Base-by-base conservation (phyloP, 30 jellyfish, hydroid and myxozoan genomes). In the Aurelia coerulea region DNA sequence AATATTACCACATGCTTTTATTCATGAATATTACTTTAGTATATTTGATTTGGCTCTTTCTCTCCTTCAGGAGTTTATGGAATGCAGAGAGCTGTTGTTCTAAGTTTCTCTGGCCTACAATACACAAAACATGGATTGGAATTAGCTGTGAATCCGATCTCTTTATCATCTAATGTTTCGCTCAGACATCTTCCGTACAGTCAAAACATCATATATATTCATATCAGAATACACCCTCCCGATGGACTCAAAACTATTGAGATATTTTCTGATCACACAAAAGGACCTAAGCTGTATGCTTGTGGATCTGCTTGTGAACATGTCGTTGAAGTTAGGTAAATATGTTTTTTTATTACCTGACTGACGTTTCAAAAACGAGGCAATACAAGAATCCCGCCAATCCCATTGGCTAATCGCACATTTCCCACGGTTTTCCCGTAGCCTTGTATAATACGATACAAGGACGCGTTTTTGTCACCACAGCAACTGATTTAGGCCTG, bases 281-380 rank as follows among this genome's bases (percentile, higher is more conserved):
- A 74, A 58, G 85, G 86, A 12, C 92, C 97, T 42, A 52, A 62
- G 32, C 78, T 94, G n/a, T 94, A 51, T 59, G 97, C 95, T 39
- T 94, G 99, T 70, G 96, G 96, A 29, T 84, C 97, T 65, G 97
- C 95, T 3, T 94, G 99, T 74, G 94, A 90, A 62, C 85, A 88
- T 16, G 90, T 94, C 46, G 96, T 90, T 5, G 84, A 83, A 65
- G 79, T 94, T 34, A 80, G 89, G 97, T 88, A 62, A 66, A 85
- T 35, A 0, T 11, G 23, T 33, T 34, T 68, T 12, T 34, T 65
- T 23, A 10, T 23, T 23, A 23, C 29, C 29, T 23, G 29, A 23
- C 29, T 23, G 29, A 23, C 29, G 29, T 23, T 23, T 23, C 29
- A 23, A 23, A 23, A 23, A 23, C 29, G 29, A 23, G 29, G 29